phyloP scores from a whole-genome alignment of 1,140 invertebrate genomes.

The Drosophila burlai region DNA sequence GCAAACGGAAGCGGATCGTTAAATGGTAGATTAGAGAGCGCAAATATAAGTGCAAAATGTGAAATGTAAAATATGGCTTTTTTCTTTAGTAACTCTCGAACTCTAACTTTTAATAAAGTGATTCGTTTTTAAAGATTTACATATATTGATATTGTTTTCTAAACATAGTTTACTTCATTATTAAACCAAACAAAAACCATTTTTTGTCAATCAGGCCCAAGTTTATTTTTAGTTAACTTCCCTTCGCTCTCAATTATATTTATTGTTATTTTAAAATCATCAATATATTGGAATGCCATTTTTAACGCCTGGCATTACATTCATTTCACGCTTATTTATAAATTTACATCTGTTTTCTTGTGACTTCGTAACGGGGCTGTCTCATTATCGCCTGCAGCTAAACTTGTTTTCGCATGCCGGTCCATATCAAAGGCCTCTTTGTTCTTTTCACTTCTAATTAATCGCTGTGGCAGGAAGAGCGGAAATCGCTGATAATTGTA shows the following conservation, averaged over 20 bases:
- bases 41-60: constrained; percentile 12
- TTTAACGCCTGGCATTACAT: constrained; percentile 8
- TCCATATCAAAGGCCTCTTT: constrained; percentile 28
- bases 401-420: constrained; percentile 40
- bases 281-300: constrained; percentile 1
- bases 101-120: constrained; percentile 1
- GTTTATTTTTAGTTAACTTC: background rate
- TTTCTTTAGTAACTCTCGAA: constrained; percentile 21
- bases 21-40: constrained; percentile 25
- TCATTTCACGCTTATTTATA: constrained; percentile 45
- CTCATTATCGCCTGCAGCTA: constrained; percentile 18
- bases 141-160: background rate
- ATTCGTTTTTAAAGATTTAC: background rate
- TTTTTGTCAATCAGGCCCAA: background rate
- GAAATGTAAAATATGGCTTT: constrained; percentile 11
- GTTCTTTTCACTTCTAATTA: constrained; percentile 26
- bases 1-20: constrained; percentile 53
- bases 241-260: background rate
- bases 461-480: constrained; percentile 10
- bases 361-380: constrained; percentile 7
- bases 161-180: no score
- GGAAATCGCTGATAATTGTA: constrained; percentile 24
- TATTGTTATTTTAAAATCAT: constrained; percentile 1
- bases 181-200: no score
- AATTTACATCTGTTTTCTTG: constrained; percentile 49